Evolutionary conservation across 2,888 invertebrate genomes (phyloP).

Genomic region (Drosophila meridiana): DNA sequence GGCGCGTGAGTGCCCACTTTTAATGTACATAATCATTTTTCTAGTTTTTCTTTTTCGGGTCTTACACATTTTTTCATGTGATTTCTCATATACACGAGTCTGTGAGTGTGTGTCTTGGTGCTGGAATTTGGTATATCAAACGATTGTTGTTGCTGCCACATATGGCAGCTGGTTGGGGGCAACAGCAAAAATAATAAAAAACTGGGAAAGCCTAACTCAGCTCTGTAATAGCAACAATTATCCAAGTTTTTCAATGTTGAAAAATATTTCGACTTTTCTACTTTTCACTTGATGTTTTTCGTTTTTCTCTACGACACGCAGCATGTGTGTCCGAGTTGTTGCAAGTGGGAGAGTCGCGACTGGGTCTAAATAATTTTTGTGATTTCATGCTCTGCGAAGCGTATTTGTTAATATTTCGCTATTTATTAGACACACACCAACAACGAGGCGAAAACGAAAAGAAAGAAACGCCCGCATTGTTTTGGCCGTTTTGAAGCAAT

Average conservation of each 20-base stretch:
- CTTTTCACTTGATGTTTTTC: slow-evolving; percentile 60
- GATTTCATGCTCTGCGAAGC: slow-evolving; percentile 80
- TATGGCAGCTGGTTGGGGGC: slow-evolving; percentile 43
- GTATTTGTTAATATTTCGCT: slow-evolving; percentile 77
- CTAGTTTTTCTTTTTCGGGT: slow-evolving; percentile 54
- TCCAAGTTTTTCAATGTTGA: slow-evolving; percentile 37
- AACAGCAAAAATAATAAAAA: slow-evolving; percentile 4
- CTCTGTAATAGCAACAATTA: slow-evolving; percentile 43
- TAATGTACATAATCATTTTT: slow-evolving; percentile 75
- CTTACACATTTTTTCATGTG: slow-evolving; percentile 45
- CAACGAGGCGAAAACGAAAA: slow-evolving; percentile 14
- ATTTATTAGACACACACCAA: slow-evolving; percentile 67
- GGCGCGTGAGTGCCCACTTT: slow-evolving; percentile 76
- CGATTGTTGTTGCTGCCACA: slow-evolving; percentile 29
- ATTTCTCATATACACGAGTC: slow-evolving; percentile 33
- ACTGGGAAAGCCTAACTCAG: slow-evolving; percentile 34
- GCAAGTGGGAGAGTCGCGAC: not conserved
- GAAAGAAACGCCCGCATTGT: slow-evolving; percentile 53
- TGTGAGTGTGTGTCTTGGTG: slow-evolving; percentile 10
- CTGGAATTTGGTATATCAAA: slow-evolving; percentile 26
- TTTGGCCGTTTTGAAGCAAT: slow-evolving; percentile 48
- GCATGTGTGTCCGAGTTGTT: slow-evolving; percentile 7
- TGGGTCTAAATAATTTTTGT: slow-evolving; percentile 60
- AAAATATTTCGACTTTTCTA: slow-evolving; percentile 46
- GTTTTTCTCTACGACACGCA: not conserved